Percentiles rank a stretch among this genome's conserved stretches.
phyloP scores from a whole-genome alignment of 2,888 invertebrate genomes.

The Lasioglossum leucozonium region DNA sequence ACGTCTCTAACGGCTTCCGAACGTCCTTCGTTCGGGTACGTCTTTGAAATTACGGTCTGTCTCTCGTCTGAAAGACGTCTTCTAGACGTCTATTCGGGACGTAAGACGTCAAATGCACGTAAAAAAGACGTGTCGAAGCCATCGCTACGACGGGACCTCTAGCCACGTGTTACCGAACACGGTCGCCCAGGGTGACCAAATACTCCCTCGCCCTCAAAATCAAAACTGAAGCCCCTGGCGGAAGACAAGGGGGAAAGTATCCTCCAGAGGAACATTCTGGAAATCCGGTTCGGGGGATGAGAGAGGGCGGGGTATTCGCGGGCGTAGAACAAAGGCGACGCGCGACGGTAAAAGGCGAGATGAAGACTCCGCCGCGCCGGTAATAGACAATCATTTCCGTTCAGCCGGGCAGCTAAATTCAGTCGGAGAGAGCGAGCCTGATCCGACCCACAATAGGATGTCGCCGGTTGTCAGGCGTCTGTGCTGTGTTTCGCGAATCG shows the following conservation, averaged over 20 bases:
- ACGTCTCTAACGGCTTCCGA: too few species aligned
- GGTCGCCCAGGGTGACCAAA: neutral
- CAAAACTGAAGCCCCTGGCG: neutral
- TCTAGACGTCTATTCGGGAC: too few species aligned
- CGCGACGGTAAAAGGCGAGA: neutral
- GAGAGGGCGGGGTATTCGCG: neutral
- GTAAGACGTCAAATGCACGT: too few species aligned
- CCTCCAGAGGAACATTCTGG: neutral
- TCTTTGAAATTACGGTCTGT: too few species aligned
- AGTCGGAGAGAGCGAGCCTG: neutral
- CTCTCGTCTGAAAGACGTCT: too few species aligned
- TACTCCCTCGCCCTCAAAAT: neutral
- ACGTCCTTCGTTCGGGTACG: too few species aligned
- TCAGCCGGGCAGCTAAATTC: neutral
- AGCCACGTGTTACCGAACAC: neutral
- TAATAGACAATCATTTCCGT: conserved; percentile 7
- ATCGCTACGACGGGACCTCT: neutral
- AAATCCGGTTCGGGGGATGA: neutral
- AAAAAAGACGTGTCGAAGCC: too few species aligned
- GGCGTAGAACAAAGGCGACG: neutral
- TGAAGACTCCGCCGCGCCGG: neutral
- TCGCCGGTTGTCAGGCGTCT: neutral
- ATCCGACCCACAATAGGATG: neutral
- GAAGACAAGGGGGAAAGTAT: neutral
- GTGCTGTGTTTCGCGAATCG: neutral